Base-by-base conservation (phyloP, 1,140 invertebrate species). In the Drosophila nigrodunni region DNA sequence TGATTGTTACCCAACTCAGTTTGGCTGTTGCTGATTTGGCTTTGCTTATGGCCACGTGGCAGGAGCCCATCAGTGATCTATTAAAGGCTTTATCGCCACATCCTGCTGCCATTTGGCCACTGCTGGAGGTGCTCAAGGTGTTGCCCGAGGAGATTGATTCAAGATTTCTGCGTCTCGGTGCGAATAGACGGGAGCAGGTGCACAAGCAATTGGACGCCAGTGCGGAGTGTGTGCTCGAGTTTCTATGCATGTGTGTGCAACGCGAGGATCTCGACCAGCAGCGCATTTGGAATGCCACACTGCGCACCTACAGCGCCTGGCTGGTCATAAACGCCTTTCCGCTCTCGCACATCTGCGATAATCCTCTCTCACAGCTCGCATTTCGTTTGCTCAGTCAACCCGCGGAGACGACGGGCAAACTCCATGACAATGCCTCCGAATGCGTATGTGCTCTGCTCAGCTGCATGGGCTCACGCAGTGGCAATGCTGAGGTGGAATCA, bases 91-190 rank as follows among this genome's bases (percentile, higher is more conserved):
- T 96, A 85, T 95, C 95, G 21, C 93, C 94, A 73, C 94, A 94
- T 44, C 92, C 93, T 13, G 93, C 92, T 69, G 95, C 95, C 92
- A 92, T 96, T 61, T 96, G 95, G 94, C 96, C 97, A 34, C 93
- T 99, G 30, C 92, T 99, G 78, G 98, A 99, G 95, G 95, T 99
- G 68, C 94, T 99, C 44, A 98, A 96, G 44, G 96, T 99, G 7
- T 94, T 99, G 80, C 98, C 98, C n/a, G 98, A 99, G 94, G 98
- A 99, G 95, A 95, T 98, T 39, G 96, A 96, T 87, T 97, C 95
- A 9, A 93, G 96, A 82, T 95, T 95, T 77, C 93, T 99, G 30
- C 95, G 97, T 86, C 93, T 99, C 62, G 98, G 98, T 25, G 97
- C 96, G 70, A 99, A 99, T 93, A 93, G 98, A 80, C 93, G 98